Base-by-base conservation (phyloP, 2,888 invertebrate genomes). In the Monoplex corrugatus region DNA sequence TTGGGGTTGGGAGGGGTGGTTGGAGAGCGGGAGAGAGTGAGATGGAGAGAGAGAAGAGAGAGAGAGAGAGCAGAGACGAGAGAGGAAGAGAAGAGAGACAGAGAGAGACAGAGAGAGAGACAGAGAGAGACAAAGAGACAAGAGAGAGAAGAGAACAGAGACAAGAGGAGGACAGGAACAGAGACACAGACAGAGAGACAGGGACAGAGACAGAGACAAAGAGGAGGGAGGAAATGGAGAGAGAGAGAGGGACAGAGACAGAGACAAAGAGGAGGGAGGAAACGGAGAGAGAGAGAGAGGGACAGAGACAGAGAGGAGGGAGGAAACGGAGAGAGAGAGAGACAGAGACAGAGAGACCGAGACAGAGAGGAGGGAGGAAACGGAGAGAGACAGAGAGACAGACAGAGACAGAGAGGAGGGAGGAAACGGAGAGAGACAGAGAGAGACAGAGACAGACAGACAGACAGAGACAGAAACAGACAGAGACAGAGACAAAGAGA, bases 151-250 rank as follows among this genome's bases (percentile, higher is more conserved):
- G 32, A n/a, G 32, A 32, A 72, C 68, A n/a, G 68, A 72, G 32
- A 23, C n/a, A n/a, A n/a, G n/a, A 8, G 50, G 50, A 8, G 19
- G 50, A 50, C 50, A 50, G 50, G 19, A 8, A 50, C 10, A 50
- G 40, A 78, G 19, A 78, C 38, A 78, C 78, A 78, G 78, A 78
- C 38, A 78, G n/a, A n/a, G n/a, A n/a, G 68, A 72, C 68, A 72
- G 40, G 38, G 68, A 68, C 68, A 68, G 68, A 68, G n/a, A 68
- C n/a, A 68, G n/a, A 72, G 68, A 72, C 68, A n/a, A 32, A 72
- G 32, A 23, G 40, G 38, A 28, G 38, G 78, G 38, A 35, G 38
- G 78, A 78, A 10, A 78, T n/a, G n/a, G n/a, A n/a, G 68, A 72
- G 32, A 72, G 40, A 78, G 68, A 68, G n/a, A 68, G 68, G 32